Base-by-base conservation (phyloP, 2,797 vertebrate species). In the Acridotheres tristis region DNA sequence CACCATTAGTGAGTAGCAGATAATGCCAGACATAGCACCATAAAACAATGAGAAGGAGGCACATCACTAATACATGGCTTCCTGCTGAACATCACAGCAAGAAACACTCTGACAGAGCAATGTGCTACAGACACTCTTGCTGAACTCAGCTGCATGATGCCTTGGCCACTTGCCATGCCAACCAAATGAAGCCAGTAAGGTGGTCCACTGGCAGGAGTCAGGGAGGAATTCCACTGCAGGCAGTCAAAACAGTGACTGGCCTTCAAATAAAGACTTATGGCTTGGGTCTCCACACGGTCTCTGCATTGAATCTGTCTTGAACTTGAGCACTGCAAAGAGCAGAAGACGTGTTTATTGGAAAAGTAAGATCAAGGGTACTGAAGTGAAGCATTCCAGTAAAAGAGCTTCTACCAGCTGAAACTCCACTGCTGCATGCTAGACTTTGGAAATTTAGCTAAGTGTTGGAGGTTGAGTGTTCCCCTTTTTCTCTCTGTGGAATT, bases 151-250 rank as follows among this genome's bases (percentile, higher is more conserved):
- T 75, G 9, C 32, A 22, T 43, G 9, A 7, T 59, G 17, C 17
- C 17, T 40, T 54, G 10, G 13, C 12, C 9, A 8, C 5, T 36
- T 62, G 5, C 8, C 1, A 0, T 36, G 11, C 9, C 30, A 66
- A 16, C 4, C 3, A 48, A 2, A 32, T 42, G 27, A 76, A 61
- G 15, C 6, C 6, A 4, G 9, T 20, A 10, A 10, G 3, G 8
- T 38, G 7, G 32, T 4, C 16, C 15, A 23, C 29, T 45, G 29
- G 25, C 30, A 47, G 17, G 47, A 48, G 16, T 29, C 18, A 13
- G 32, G 20, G 16, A 67, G 15, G 22, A 77, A 88, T n/a, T 71
- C 26, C 29, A 1, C 40, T 55, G n/a, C 48, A 77, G 30, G 32
- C 4, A 43, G 30, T 27, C 12, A 13, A 47, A 38, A 40, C 2